Percentiles rank a stretch among this genome's conserved stretches.
phyloP scores from a whole-genome alignment of 2,888 invertebrate species.

The Patella caerulea region DNA sequence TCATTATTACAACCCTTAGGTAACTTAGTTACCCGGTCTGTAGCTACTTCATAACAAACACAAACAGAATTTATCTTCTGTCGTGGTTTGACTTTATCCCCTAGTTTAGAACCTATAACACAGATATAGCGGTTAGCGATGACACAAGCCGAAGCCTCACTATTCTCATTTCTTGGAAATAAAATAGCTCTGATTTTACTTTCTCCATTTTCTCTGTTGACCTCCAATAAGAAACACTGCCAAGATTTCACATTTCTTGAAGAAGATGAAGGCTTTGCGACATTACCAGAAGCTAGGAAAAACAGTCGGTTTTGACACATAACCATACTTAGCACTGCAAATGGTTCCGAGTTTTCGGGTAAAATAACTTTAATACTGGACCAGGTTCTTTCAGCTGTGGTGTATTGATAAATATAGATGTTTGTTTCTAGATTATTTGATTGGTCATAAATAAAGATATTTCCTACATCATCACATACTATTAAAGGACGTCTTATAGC shows the following conservation, averaged over 20 bases:
- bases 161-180: constrained; percentile 41
- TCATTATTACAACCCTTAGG: constrained; percentile 44
- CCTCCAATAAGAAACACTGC: constrained; percentile 43
- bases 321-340: constrained; percentile 40
- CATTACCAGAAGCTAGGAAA: constrained; percentile 40
- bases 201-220: constrained; percentile 37
- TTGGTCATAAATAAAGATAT: constrained; percentile 48
- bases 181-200: constrained; percentile 40
- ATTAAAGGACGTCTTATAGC: constrained; percentile 46
- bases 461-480: constrained; percentile 37
- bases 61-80: constrained; percentile 35
- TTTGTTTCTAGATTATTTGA: constrained; percentile 12
- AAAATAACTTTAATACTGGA: constrained; percentile 40
- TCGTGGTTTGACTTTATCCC: constrained; percentile 28
- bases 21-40: constrained; percentile 33
- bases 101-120: constrained; percentile 47
- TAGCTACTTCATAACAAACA: constrained; percentile 39
- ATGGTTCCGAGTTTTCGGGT: constrained; percentile 40
- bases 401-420: constrained; percentile 34
- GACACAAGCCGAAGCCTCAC: constrained; percentile 39
- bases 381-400: constrained; percentile 46
- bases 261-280: neutral
- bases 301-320: constrained; percentile 42
- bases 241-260: constrained; percentile 13
- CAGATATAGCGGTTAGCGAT: constrained; percentile 44